Evolutionary conservation across 2,797 vertebrate species (phyloP).

Genomic region (Anguilla anguilla): DNA sequence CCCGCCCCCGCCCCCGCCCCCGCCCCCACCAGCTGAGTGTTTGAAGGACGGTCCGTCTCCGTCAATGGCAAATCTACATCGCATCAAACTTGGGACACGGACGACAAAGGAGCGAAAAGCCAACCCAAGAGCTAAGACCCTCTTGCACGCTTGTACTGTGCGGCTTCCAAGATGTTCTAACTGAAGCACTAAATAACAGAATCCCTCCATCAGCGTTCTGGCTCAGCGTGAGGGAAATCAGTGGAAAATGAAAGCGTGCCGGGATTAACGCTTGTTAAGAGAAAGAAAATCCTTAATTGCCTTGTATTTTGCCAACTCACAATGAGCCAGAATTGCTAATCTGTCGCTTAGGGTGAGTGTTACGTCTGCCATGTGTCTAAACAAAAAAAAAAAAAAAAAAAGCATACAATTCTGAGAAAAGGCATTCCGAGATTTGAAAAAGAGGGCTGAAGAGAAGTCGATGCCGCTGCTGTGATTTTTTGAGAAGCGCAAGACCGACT

Average conservation of each 20-base stretch:
- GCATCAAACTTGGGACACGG: not conserved
- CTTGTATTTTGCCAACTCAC: constrained; percentile 68
- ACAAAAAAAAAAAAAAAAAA: constrained; percentile 27
- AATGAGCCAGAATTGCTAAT: constrained; percentile 70
- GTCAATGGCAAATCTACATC: not conserved
- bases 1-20: not conserved
- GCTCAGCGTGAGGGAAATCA: constrained; percentile 64
- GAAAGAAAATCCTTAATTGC: constrained; percentile 72
- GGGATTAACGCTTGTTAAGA: constrained; percentile 76
- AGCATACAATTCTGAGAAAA: constrained; percentile 25
- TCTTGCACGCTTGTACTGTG: not conserved
- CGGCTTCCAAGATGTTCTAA: constrained; percentile 44
- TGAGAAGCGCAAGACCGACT: not conserved
- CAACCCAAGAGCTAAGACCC: not conserved
- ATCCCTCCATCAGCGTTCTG: constrained; percentile 58
- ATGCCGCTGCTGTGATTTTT: constrained; percentile 4
- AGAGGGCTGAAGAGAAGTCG: constrained; percentile 48
- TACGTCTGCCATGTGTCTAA: constrained; percentile 59
- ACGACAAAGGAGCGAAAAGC: not conserved
- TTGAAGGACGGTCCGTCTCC: constrained; percentile 18
- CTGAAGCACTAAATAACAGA: constrained; percentile 51
- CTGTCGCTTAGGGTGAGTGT: constrained; percentile 72
- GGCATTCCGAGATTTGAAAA: constrained; percentile 32
- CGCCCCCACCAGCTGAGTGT: no score
- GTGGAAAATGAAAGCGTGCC: constrained; percentile 75